Evolutionary conservation across 2,888 invertebrate species (phyloP).

Genomic region (Stenotaenia linearis): DNA sequence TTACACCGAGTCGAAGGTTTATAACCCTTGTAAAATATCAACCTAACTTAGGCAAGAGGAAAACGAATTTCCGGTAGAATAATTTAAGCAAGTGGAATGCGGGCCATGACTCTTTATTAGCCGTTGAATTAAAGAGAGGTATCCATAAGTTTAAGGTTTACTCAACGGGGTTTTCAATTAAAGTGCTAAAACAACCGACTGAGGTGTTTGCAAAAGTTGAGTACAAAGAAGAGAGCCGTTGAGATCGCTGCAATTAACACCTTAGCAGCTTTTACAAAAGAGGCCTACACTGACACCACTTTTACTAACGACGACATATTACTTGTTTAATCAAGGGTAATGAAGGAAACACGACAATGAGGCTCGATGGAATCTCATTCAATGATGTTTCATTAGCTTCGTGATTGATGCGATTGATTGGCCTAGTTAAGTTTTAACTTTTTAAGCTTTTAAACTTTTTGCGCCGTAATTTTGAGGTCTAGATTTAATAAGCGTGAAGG

Average conservation of each 20-base stretch:
- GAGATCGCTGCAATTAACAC: not conserved
- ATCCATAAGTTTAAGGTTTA: not conserved
- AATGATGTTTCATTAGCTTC: not conserved
- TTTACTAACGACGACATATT: not conserved
- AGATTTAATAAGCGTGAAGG: not conserved
- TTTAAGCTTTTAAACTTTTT: not conserved
- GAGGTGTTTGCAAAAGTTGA: not conserved
- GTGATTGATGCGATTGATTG: not conserved
- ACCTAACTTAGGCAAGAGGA: not conserved
- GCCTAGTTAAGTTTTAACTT: not conserved
- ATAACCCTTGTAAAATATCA: not conserved
- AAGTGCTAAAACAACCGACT: not conserved
- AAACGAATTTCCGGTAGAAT: not conserved
- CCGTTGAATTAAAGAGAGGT: not conserved
- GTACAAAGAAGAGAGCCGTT: not conserved
- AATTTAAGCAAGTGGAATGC: not conserved
- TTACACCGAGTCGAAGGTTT: not conserved
- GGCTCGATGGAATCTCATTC: not conserved
- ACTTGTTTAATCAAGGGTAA: not conserved
- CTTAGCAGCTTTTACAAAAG: not conserved
- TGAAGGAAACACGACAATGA: constrained; percentile 2
- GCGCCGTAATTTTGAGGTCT: not conserved
- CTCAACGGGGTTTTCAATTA: not conserved
- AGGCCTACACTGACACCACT: not conserved
- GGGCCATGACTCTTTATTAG: not conserved